Base-by-base conservation (phyloP, 53 echinoderm and acorn worm species). In the Luidia sarsii region DNA sequence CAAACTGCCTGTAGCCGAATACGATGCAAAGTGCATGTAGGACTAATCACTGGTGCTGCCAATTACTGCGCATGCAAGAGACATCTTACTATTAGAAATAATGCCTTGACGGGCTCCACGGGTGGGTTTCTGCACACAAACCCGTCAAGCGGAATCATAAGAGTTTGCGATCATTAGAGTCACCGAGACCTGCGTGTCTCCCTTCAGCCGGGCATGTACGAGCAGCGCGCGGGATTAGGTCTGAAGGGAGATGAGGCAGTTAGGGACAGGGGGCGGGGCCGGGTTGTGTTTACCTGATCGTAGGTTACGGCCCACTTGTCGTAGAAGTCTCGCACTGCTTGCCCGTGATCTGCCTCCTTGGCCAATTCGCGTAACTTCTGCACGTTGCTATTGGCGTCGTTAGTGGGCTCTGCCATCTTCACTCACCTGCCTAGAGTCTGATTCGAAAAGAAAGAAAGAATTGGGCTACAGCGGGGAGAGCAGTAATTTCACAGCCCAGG, bases 241-340 rank as follows among this genome's bases (percentile, higher is more conserved):
- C n/a, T n/a, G n/a, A n/a, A n/a, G n/a, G n/a, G n/a, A n/a, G n/a
- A n/a, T n/a, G n/a, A n/a, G n/a, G n/a, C n/a, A n/a, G n/a, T n/a
- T n/a, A 43, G 7, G 43, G 13, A 43, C 43, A 43, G 13, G 6
- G 13, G 43, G 43, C 43, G 6, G 13, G 13, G 6, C 6, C 7
- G 43, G 13, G 13, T 43, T 8, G 13, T 8, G 43, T 8, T 35
- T 35, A 70, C 70, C 70, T 53, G n/a, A 2, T 70, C 70, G 35
- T 70, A 70, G 20, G 50, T n/a, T 18, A 51, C 70, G 23, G 70
- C 70, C 70, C 70, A 70, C 21, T 70, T 52, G 23, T 70, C 70
- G 50, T 70, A 70, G 53, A 70, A 70, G n/a, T 70, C 50, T 21
- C 24, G 13, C 0, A 70, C 70, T 3, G 51, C 53, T 33, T 31